Base-by-base conservation (phyloP, 2,113 vertebrate species). In the Cyprinodon brontotheroides region DNA sequence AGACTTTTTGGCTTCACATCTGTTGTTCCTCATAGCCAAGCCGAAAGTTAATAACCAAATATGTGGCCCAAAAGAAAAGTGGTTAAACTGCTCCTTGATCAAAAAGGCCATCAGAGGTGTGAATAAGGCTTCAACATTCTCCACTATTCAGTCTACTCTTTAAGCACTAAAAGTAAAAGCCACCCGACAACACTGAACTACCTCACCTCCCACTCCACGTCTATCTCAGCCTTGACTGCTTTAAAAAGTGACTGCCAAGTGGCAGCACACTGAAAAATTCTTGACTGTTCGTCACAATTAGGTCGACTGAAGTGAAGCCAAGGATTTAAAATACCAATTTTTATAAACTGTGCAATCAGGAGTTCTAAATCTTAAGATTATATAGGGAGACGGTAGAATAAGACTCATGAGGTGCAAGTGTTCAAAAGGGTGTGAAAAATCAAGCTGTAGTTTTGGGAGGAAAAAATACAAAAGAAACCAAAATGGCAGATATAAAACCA, bases 291-390 rank as follows among this genome's bases (percentile, higher is more conserved):
- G 4, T 67, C 15, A 15, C 39, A 22, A 39, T 67, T 47, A 36
- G 37, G 39, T 13, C 59, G 57, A 62, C 36, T 48, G 68, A 65
- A 61, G 37, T 20, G 14, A 74, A 73, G 4, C 37, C 22, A 76
- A 68, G 66, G 53, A 48, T 65, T 69, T 72, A 39, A 61, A 80
- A 78, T 22, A 17, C 17, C 2, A 29, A 14, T 72, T 43, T 70
- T 59, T 14, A 36, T 47, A 39, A 74, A 29, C 47, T 9, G n/a
- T 45, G 36, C 17, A 39, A 74, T 81, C 47, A 40, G 37, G 13
- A 5, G 11, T 22, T 53, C 61, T 57, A 59, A 76, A 69, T 63
- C 47, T 68, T 62, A 12, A 39, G 29, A 65, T 61, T 59, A 43
- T 41, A 76, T n/a, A 63, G 65, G 11, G 50, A 0, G 3, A 11